Evolutionary conservation across 2,888 invertebrate genomes (phyloP), one percentile per base, ranked within the genome.

Genomic region (Campopleginae sp.): DNA sequence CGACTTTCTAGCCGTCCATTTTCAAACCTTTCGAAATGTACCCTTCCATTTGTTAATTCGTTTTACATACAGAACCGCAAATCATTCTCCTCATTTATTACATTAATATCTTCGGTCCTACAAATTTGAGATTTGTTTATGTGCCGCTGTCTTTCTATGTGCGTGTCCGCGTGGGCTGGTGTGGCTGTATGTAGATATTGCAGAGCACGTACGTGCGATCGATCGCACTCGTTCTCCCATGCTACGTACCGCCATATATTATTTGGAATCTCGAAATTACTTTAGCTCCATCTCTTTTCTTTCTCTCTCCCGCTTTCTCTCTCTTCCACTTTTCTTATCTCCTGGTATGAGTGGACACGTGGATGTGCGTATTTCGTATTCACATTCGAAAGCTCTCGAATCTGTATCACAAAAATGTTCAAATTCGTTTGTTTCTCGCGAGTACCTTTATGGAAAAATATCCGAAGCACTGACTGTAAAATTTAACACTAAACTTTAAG

Each of bases 191-290:
- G 33, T 42, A 14, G 31, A 46, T 76, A 27, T 42, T 51, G 12
- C 23, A 63, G 68, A 80, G 76, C 85, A 85, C 80, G 83, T 85
- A 80, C 42, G 58, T 23, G n/a, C 70, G 77, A 85, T 85, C 82
- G 85, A 86, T 86, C 72, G 82, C 46, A 44, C 68, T 44, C 68
- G 65, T 79, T 79, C 84, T 68, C 58, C 27, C 72, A 63, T 79
- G 71, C 82, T 82, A 76, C 77, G 77, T 83, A 79, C 58, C 33
- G 75, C 65, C 86, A 86, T 87, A 82, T 84, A 88, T 89, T 89
- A 89, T 89, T 88, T 83, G 78, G 85, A 87, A 88, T 88, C 85
- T 86, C 68, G 84, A 88, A 89, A 89, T 89, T 88, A 89, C 87
- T 89, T 89, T 86, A 68, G 71, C 77, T 58, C 63, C 58, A 23